phyloP scores from a whole-genome alignment of 23 tunicate species.

The Halocynthia aurantium region DNA sequence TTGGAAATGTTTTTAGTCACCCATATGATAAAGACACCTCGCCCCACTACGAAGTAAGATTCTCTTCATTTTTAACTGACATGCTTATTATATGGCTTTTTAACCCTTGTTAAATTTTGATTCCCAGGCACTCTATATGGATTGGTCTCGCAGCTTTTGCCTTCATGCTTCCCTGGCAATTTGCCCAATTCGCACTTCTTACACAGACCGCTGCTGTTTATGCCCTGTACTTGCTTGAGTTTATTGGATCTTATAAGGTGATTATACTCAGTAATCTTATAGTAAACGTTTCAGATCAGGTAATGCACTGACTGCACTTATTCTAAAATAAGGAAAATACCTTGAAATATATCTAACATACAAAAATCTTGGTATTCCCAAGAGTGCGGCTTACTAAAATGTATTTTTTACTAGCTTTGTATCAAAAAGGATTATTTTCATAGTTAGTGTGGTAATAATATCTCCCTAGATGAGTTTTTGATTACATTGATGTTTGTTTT shows the following conservation, averaged over 20 bases:
- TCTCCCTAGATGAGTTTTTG: neutral
- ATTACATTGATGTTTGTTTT: slow-evolving; percentile 1
- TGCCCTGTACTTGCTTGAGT: slow-evolving; percentile 89
- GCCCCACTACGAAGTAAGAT: slow-evolving; percentile 3
- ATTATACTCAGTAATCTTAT: too few species aligned
- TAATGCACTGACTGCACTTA: too few species aligned
- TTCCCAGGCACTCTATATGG: slow-evolving; percentile 65
- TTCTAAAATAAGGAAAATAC: too few species aligned
- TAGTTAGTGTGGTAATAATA: too few species aligned
- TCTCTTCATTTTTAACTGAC: neutral
- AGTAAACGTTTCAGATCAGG: too few species aligned
- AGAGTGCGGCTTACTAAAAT: too few species aligned
- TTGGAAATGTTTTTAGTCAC: slow-evolving; percentile 86
- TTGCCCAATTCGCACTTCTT: slow-evolving; percentile 98
- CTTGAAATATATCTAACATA: too few species aligned
- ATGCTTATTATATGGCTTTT: neutral
- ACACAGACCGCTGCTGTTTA: slow-evolving; percentile 96
- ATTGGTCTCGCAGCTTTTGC: slow-evolving; percentile 78
- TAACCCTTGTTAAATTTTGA: neutral
- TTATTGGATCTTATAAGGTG: slow-evolving; percentile 93
- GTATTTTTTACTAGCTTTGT: too few species aligned
- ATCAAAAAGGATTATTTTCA: too few species aligned
- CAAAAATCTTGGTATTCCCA: too few species aligned
- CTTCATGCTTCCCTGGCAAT: slow-evolving; percentile 99
- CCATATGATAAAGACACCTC: slow-evolving; percentile 69